Evolutionary conservation across 2,797 vertebrate species (phyloP).

Genomic region (Myiotriccus ornatus): DNA sequence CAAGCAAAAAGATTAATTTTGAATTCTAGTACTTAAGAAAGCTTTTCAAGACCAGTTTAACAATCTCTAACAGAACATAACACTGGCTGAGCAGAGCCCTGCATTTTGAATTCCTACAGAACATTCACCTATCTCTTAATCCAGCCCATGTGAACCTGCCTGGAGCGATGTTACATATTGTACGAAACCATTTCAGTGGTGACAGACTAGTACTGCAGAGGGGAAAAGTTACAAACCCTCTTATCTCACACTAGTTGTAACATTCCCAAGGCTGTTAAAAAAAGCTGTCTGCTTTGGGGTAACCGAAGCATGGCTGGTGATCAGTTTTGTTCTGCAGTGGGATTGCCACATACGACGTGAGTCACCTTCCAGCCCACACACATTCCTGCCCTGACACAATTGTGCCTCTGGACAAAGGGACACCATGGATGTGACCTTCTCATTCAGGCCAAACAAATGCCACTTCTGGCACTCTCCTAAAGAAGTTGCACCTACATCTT

Average conservation of each 20-base stretch:
- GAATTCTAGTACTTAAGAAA: neutral
- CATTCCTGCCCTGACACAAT: neutral
- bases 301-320: neutral
- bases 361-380: fast-evolving
- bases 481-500: neutral
- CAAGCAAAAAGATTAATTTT: neutral
- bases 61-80: neutral
- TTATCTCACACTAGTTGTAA: neutral
- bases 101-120: neutral
- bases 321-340: neutral
- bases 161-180: neutral
- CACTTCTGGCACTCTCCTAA: neutral
- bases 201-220: neutral
- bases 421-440: fast-evolving
- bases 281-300: neutral
- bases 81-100: neutral
- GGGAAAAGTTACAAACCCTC: neutral
- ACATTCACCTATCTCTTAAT: neutral
- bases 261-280: neutral
- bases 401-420: neutral
- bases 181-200: neutral
- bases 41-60: neutral
- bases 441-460: neutral
- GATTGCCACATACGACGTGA: fast-evolving
- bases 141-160: neutral